Percentiles rank a stretch among this genome's conserved stretches.
Conservation (phyloP, 2,113 vertebrate species). For the Catharus fuscescens region DNA sequence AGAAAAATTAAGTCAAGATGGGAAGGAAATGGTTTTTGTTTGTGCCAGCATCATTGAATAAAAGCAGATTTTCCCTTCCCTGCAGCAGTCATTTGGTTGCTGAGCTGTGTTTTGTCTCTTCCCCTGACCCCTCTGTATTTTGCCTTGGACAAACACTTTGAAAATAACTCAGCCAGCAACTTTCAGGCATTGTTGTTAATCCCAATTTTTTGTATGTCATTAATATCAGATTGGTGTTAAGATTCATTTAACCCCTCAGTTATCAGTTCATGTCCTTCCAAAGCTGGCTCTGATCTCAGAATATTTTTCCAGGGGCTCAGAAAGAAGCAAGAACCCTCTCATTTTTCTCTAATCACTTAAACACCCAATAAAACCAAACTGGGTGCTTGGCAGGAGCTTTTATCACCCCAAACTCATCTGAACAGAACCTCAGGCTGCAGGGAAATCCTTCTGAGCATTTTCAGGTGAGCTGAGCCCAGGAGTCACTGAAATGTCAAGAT, state of each 20-base stretch:
- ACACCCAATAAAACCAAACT: not conserved
- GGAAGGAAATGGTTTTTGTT: not conserved
- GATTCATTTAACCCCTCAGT: not conserved
- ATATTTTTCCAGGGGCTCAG: not conserved
- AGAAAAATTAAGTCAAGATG: conserved; percentile 23
- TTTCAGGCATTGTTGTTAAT: not conserved
- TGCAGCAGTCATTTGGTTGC: not conserved
- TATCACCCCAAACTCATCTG: not conserved
- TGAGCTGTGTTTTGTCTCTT: not conserved
- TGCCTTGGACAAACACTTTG: not conserved
- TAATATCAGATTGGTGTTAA: not conserved
- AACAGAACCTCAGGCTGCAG: not conserved
- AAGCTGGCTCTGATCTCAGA: not conserved
- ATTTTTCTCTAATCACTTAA: not conserved
- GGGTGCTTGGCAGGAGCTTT: not conserved
- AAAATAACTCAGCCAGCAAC: not conserved
- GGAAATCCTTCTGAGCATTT: not conserved
- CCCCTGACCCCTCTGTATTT: not conserved
- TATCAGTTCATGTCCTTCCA: not conserved
- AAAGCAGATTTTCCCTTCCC: conserved; percentile 14
- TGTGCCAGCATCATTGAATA: conserved; percentile 25
- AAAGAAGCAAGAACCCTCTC: not conserved
- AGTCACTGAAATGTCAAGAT: not conserved
- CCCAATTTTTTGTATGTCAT: not conserved
- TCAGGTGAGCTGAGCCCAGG: not conserved